These are phyloP conservation scores for Drosophila kepulauana DNA, from an alignment of 1,140 invertebrate genomes.

Conservation along the genomic window DNA sequence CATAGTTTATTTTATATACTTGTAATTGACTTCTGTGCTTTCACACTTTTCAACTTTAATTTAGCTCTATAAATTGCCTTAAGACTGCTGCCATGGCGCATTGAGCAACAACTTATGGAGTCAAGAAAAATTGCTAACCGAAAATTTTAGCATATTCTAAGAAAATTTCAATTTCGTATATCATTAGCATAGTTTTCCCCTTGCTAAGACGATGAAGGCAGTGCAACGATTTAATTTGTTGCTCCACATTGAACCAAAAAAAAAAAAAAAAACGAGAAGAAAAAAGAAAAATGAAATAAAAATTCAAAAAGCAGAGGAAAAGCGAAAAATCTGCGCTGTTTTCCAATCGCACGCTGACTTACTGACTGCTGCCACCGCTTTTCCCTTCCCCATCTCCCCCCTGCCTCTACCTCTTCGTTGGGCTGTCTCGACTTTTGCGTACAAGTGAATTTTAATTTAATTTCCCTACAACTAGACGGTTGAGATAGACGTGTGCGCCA, in stretches of 20 bases:
- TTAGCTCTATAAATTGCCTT: background rate
- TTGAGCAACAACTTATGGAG: constrained; percentile 27
- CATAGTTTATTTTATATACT: too few relatives aligned
- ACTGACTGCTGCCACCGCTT: constrained; percentile 52
- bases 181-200: constrained; percentile 74
- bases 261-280: constrained; percentile 4
- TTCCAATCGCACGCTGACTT: constrained; percentile 76
- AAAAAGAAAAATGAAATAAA: constrained; percentile 29
- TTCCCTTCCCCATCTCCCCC: background rate
- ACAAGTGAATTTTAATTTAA: constrained; percentile 83
- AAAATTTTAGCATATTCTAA: constrained; percentile 67
- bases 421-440: constrained; percentile 68
- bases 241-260: constrained; percentile 30
- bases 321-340: constrained; percentile 71
- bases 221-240: constrained; percentile 80
- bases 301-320: constrained; percentile 33
- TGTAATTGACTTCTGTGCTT: background rate
- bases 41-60: background rate
- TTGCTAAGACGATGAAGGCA: constrained; percentile 27
- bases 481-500: constrained; percentile 75
- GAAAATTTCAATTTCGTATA: constrained; percentile 77
- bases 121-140: constrained; percentile 15
- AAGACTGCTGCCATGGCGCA: background rate
- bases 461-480: constrained; percentile 79
- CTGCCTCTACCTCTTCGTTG: constrained; percentile 9